Percentiles rank a stretch among this genome's conserved stretches.
Evolutionary conservation across 2,888 invertebrate genomes (phyloP).

Genomic region (Acholoe squamosa): DNA sequence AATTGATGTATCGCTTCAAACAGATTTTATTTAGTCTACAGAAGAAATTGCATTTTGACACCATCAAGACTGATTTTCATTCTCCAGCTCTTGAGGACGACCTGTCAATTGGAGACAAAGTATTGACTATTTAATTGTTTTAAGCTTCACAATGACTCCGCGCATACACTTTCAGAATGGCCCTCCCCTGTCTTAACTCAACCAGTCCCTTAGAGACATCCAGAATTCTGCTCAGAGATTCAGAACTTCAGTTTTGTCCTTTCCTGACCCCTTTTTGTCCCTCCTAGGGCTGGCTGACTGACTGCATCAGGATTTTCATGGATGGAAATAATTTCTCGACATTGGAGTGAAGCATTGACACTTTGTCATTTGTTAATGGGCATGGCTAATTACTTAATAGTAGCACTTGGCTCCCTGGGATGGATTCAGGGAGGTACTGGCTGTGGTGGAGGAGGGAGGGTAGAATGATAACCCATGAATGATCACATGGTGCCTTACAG

Average conservation of each 20-base stretch:
- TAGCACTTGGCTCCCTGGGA: neutral
- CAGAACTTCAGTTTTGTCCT: neutral
- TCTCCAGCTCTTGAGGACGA: too few species aligned
- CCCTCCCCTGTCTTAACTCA: too few species aligned
- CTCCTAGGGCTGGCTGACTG: neutral
- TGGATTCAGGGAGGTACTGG: neutral
- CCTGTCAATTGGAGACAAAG: too few species aligned
- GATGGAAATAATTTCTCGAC: slow-evolving; percentile 22
- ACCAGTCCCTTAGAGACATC: neutral
- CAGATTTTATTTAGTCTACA: too few species aligned
- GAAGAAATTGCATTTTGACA: too few species aligned
- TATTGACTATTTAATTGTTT: too few species aligned
- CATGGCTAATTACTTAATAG: slow-evolving; percentile 26
- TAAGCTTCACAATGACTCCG: too few species aligned
- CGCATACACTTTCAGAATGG: too few species aligned
- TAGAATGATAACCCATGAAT: neutral
- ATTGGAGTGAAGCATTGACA: slow-evolving; percentile 2
- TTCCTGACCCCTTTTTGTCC: neutral
- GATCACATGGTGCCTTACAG: neutral
- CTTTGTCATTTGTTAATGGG: slow-evolving; percentile 34
- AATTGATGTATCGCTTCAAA: too few species aligned
- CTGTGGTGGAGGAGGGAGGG: neutral
- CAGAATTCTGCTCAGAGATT: neutral
- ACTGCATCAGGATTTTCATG: neutral
- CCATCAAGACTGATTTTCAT: too few species aligned